phyloP scores from a whole-genome alignment of 2,888 invertebrate genomes.

The Panzeria rudis region DNA sequence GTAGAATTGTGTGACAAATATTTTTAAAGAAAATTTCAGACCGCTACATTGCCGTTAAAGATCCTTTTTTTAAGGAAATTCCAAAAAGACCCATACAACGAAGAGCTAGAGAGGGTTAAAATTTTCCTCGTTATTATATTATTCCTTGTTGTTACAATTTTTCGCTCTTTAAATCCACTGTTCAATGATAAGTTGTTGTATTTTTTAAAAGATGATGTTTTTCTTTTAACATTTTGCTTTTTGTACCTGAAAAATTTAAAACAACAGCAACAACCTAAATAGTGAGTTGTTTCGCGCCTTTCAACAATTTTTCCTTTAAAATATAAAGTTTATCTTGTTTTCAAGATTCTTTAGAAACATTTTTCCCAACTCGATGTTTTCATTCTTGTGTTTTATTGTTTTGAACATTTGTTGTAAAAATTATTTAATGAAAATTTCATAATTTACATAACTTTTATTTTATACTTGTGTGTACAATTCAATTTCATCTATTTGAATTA shows the following conservation, averaged over 20 bases:
- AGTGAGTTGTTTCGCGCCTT: slow-evolving; percentile 71
- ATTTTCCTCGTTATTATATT: too few relatives aligned
- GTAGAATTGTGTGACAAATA: too few relatives aligned
- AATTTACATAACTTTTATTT: slow-evolving; percentile 60
- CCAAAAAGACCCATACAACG: too few relatives aligned
- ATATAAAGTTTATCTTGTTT: slow-evolving; percentile 71
- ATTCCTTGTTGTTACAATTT: too few relatives aligned
- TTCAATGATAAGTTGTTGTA: slow-evolving; percentile 17
- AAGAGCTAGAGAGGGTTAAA: too few relatives aligned
- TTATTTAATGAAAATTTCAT: slow-evolving; percentile 70
- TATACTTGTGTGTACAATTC: slow-evolving; percentile 2
- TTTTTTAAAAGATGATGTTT: slow-evolving; percentile 70
- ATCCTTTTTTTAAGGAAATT: too few relatives aligned
- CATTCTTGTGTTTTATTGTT: slow-evolving; percentile 32
- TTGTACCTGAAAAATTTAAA: slow-evolving; percentile 68
- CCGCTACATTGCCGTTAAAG: too few relatives aligned
- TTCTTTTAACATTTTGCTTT: slow-evolving; percentile 54
- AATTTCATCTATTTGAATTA: not conserved
- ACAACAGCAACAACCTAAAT: slow-evolving; percentile 30
- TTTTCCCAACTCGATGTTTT: slow-evolving; percentile 56
- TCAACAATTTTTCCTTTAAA: slow-evolving; percentile 70
- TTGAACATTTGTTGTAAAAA: slow-evolving; percentile 59
- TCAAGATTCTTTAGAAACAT: slow-evolving; percentile 70
- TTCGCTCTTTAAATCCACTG: slow-evolving; percentile 37
- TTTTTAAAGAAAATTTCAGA: too few relatives aligned